Evolutionary conservation across 2,113 vertebrate genomes (phyloP).

Genomic region (Corvus cornix): DNA sequence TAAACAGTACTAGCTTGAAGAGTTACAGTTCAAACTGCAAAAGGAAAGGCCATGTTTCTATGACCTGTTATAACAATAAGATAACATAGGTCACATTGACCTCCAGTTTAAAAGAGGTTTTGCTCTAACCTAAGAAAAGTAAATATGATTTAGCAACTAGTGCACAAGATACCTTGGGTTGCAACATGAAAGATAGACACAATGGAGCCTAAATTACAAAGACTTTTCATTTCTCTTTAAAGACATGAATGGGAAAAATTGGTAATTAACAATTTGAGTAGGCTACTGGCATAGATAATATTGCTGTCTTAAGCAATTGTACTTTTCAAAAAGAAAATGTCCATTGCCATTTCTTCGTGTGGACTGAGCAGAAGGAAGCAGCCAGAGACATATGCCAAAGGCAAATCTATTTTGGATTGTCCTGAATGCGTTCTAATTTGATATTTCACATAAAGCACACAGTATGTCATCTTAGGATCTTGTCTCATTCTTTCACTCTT

Average conservation of each 20-base stretch:
- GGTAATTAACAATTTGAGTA: neutral
- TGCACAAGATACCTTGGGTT: neutral
- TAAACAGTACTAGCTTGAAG: neutral
- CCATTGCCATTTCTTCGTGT: neutral
- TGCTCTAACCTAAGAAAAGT: neutral
- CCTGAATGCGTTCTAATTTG: neutral
- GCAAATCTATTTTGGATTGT: neutral
- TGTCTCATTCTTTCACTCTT: neutral
- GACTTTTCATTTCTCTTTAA: neutral
- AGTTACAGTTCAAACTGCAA: constrained; percentile 9
- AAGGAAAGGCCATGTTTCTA: neutral
- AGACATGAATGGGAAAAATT: neutral
- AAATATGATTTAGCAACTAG: neutral
- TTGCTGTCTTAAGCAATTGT: neutral
- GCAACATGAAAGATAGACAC: neutral
- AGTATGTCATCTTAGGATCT: neutral
- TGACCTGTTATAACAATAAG: neutral
- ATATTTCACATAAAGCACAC: neutral
- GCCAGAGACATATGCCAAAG: neutral
- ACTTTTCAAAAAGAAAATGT: neutral
- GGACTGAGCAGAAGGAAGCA: neutral
- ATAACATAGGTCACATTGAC: neutral
- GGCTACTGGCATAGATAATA: neutral
- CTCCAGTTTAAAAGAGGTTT: neutral
- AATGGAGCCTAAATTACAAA: neutral